phyloP scores from a whole-genome alignment of 2,113 vertebrate genomes.

The Phodopus roborovskii region DNA sequence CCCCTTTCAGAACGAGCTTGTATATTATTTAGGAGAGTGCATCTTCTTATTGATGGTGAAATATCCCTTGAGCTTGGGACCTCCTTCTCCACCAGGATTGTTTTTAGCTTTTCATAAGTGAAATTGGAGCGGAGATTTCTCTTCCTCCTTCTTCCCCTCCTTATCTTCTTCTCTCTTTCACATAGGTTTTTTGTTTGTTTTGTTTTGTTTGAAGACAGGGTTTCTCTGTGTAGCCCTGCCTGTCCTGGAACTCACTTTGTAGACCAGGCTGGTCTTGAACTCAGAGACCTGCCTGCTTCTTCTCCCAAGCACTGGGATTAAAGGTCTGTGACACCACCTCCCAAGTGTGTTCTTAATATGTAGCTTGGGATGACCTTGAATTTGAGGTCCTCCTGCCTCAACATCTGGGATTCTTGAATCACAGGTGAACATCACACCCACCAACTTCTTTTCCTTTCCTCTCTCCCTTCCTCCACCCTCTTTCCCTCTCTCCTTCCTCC shows the following conservation, averaged over 20 bases:
- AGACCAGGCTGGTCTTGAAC: neutral
- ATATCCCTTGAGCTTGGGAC: neutral
- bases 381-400: neutral
- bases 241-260: neutral
- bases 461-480: neutral
- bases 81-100: neutral
- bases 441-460: neutral
- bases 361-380: neutral
- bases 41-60: neutral
- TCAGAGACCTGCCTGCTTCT: neutral
- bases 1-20: neutral
- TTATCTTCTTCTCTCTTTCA: too few species aligned
- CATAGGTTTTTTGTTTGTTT: neutral
- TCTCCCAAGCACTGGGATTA: neutral
- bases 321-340: neutral
- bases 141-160: too few species aligned
- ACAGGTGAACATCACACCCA: neutral
- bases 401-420: neutral
- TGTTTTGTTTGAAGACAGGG: neutral
- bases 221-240: neutral
- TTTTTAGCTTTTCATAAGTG: neutral
- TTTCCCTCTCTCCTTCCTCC: too few species aligned
- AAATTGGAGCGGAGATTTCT: neutral
- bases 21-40: neutral
- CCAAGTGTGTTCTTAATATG: neutral